Evolutionary conservation across 2,113 vertebrate genomes (phyloP), one percentile per base, ranked within the genome.

Genomic region (Notiomystis cincta): DNA sequence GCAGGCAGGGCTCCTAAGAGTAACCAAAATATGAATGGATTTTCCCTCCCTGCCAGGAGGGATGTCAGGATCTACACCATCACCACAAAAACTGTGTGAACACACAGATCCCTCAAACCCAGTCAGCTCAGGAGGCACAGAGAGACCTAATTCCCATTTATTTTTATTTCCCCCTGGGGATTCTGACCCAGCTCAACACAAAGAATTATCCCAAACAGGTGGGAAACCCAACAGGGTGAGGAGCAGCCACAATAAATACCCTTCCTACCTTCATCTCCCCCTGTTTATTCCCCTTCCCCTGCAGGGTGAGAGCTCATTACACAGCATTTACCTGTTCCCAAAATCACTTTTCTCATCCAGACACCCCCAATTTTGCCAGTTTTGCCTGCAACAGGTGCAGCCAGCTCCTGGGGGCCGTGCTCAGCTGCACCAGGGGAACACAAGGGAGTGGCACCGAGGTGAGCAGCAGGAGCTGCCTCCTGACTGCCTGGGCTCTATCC

Each of bases 221-320:
- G 89, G 95, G 89, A 84, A 90, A 91, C 64, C 31, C 44, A n/a
- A n/a, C n/a, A n/a, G n/a, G n/a, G n/a, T n/a, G n/a, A n/a, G n/a
- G n/a, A n/a, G n/a, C n/a, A n/a, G n/a, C n/a, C n/a, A n/a, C n/a
- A n/a, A n/a, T n/a, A n/a, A n/a, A n/a, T n/a, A n/a, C n/a, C n/a
- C n/a, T n/a, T 79, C 35, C 92, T 30, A 40, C 95, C 84, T 95
- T 73, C 11, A 37, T 73, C 81, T 91, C 70, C 48, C 18, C 87
- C 48, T 83, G 21, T 92, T 96, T 94, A 93, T 96, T 97, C 85
- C 95, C 94, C 90, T 84, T 87, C 18, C 81, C 38, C 89, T 47
- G 71, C 90, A 96, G 96, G 96, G 21, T 91, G 92, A 86, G 77
- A 92, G 97, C 86, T 97, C 95, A 95, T 96, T 96, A 87, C 93